Conservation (phyloP, 1,140 invertebrate species). For the Drosophila orena region DNA sequence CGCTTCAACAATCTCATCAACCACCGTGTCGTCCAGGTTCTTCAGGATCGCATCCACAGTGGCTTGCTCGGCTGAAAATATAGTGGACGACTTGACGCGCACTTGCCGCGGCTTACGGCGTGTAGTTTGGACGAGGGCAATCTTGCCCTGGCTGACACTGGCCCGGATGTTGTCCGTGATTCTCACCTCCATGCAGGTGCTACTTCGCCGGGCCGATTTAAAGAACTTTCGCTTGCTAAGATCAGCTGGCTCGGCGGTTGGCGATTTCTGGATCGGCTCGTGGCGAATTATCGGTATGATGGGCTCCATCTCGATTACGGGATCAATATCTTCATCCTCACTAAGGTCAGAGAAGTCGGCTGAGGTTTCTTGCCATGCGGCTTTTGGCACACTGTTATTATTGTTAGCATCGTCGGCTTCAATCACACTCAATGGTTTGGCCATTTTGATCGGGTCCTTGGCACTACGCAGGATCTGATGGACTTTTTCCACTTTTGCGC, state of each 20-base stretch:
- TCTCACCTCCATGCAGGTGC: conserved; percentile 72
- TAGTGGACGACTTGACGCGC: conserved; percentile 61
- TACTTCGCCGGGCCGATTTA: conserved; percentile 63
- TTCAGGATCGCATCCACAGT: conserved; percentile 77
- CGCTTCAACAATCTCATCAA: conserved; percentile 66
- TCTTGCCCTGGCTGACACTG: conserved; percentile 69
- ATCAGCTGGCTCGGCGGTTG: conserved; percentile 5
- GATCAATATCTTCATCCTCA: conserved; percentile 42
- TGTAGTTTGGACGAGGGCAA: conserved; percentile 55
- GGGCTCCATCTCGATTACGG: conserved; percentile 52
- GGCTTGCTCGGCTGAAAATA: conserved; percentile 77
- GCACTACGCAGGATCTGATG: conserved; percentile 66
- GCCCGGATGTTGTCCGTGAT: conserved; percentile 77
- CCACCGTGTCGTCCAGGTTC: conserved; percentile 66
- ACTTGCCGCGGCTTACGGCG: conserved; percentile 47
- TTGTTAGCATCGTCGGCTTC: conserved; percentile 55
- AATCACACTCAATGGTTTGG: conserved; percentile 63
- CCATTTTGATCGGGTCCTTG: conserved; percentile 79
- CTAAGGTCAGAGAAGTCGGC: conserved; percentile 65
- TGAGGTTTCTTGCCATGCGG: neutral
- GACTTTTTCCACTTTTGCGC: conserved; percentile 70
- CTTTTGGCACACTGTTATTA: conserved; percentile 35
- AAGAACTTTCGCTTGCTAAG: conserved; percentile 70
- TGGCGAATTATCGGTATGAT: conserved; percentile 72
- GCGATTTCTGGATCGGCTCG: conserved; percentile 16